Percentiles rank a stretch among this genome's conserved stretches.
These are phyloP conservation scores for Boloria euphrosyne DNA, from an alignment of 2,888 invertebrate genomes.

Conservation along the genomic window DNA sequence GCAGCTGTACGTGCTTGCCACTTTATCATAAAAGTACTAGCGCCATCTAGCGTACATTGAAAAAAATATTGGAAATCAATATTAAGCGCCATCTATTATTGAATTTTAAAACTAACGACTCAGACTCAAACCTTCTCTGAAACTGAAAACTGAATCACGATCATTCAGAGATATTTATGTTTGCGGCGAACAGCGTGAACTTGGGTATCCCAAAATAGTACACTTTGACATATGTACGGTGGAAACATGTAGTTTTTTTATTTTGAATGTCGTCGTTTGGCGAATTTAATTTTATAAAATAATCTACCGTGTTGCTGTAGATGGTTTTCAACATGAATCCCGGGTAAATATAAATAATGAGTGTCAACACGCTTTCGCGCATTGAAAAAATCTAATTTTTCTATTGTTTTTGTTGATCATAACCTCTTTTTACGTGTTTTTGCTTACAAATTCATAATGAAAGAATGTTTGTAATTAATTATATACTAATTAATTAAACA, in stretches of 20 bases:
- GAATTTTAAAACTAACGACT: conserved; percentile 18
- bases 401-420: conserved; percentile 69
- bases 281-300: conserved; percentile 64
- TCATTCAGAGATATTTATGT: conserved; percentile 59
- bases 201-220: conserved; percentile 77
- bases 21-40: not conserved
- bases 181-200: conserved; percentile 70
- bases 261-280: conserved; percentile 67
- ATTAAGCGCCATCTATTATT: conserved; percentile 54
- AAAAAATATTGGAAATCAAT: conserved; percentile 9
- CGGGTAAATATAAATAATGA: conserved; percentile 66
- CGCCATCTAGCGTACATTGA: conserved; percentile 30
- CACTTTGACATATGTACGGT: conserved; percentile 78
- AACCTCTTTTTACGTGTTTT: conserved; percentile 62
- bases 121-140: conserved; percentile 43
- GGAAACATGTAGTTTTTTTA: conserved; percentile 79
- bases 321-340: conserved; percentile 71
- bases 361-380: conserved; percentile 48
- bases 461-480: not conserved
- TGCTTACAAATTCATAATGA: conserved; percentile 40
- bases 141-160: conserved; percentile 44
- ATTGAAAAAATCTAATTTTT: conserved; percentile 46
- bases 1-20: too few relatives aligned
- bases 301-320: conserved; percentile 53
- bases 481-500: not conserved